Conservation (phyloP, 2,113 vertebrate species). For the Oostethus manadensis region DNA sequence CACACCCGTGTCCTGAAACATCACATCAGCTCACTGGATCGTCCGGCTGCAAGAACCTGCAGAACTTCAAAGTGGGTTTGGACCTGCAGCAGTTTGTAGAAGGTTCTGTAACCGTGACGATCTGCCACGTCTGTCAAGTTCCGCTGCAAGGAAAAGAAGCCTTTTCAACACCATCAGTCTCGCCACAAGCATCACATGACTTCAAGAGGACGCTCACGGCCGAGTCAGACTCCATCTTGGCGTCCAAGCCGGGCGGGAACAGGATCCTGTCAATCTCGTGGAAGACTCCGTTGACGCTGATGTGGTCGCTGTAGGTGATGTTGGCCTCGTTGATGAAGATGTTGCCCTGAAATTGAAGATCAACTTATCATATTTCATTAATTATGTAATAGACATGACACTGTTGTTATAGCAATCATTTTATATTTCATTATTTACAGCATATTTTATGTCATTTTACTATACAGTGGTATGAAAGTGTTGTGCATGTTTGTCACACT, state of each 20-base stretch:
- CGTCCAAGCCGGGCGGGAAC: conserved; percentile 60
- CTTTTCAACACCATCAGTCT: too few species aligned
- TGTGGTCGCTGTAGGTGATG: conserved; percentile 70
- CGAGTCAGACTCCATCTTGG: conserved; percentile 30
- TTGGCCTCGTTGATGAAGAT: conserved; percentile 75
- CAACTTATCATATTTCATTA: too few species aligned
- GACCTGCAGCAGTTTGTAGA: conserved; percentile 84
- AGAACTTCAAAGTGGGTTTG: conserved; percentile 8
- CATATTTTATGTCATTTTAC: too few species aligned
- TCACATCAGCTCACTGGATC: not conserved
- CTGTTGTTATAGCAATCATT: too few species aligned
- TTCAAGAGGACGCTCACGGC: conserved; percentile 32
- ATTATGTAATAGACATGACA: too few species aligned
- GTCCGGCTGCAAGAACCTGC: not conserved
- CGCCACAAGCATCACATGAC: too few species aligned
- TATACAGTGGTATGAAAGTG: too few species aligned
- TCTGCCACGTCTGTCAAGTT: conserved; percentile 77
- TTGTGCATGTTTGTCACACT: too few species aligned
- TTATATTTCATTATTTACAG: too few species aligned
- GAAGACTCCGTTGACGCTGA: conserved; percentile 82
- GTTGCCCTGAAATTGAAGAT: conserved; percentile 61
- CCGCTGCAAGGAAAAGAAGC: conserved; percentile 44
- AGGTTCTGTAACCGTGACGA: conserved; percentile 74
- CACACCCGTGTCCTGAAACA: conserved; percentile 78
- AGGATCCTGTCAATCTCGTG: conserved; percentile 81